A percentile compares a stretch with the other conserved stretches of the same genome.
These are phyloP conservation scores for Enchytraeus crypticus DNA, from an alignment of 2,888 invertebrate genomes.

Conservation along the genomic window DNA sequence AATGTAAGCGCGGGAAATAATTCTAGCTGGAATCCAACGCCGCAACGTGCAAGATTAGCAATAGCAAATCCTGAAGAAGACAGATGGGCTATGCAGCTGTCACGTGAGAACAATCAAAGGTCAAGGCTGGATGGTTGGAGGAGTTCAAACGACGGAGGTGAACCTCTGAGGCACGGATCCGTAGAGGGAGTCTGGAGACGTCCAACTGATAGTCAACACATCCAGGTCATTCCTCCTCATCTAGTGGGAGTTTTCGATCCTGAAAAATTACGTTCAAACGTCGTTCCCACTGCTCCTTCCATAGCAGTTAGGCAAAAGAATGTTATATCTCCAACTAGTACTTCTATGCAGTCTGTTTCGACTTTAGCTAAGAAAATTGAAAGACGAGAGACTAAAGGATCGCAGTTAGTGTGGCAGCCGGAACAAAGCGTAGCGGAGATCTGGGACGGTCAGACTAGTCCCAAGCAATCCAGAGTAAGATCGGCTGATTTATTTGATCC, in stretches of 20 bases:
- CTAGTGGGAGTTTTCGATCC: constrained; percentile 18
- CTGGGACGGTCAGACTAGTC: neutral
- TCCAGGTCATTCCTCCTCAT: constrained; percentile 13
- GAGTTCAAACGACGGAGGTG: neutral
- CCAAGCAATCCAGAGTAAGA: neutral
- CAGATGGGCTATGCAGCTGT: neutral
- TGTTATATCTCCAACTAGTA: neutral
- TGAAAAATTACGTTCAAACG: neutral
- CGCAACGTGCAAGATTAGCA: neutral
- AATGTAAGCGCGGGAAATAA: neutral
- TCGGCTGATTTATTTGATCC: neutral
- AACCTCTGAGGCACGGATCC: neutral
- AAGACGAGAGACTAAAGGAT: neutral
- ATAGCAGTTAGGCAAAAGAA: neutral
- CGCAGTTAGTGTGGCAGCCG: neutral
- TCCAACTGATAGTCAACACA: neutral
- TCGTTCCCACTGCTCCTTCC: neutral
- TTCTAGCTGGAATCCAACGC: neutral
- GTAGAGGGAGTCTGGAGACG: constrained; percentile 5
- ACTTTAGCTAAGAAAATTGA: neutral
- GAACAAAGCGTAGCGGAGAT: neutral
- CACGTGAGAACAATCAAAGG: neutral
- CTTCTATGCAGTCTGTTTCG: neutral
- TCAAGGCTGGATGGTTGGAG: no score
- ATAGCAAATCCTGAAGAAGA: neutral